Evolutionary conservation across 2,888 invertebrate genomes (phyloP), one percentile per base, ranked within the genome.

Genomic region (Pristionchus fissidentatus): DNA sequence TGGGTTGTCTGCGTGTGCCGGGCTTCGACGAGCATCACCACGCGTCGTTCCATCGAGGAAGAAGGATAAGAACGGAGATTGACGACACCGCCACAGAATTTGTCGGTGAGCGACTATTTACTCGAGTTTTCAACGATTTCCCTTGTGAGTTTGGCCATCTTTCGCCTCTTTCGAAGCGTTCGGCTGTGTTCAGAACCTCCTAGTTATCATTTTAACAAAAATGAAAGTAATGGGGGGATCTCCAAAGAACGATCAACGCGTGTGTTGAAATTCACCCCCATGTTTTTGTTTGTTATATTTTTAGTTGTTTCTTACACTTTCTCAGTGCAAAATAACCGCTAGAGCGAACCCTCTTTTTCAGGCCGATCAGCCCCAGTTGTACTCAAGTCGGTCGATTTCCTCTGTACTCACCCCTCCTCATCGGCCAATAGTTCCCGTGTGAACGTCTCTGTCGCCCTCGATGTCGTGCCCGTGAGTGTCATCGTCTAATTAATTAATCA

Each of bases 1-100:
- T 81, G 62, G 80, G 80, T n/a, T 81, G 80, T 81, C 57, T 57
- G 46, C 43, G 62, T 32, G 41, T 81, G 29, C 79, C 79, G 29
- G 55, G 41, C 55, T 55, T 57, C 57, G 38, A 57, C 35, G 55
- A 55, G 57, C 79, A 57, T 38, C 55, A 78, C 35, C 52, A 79
- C 32, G 49, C 38, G 35, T 55, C 79, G 8, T 79, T 79, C 41
- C 79, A 57, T 46, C 29, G 32, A 35, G 79, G 79, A 22, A 8
- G 41, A 79, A 22, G 38, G n/a, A 19, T 81, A 4, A 41, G 80
- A 32, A 43, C 46, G 60, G 80, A 81, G 29, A 81, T 81, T 29
- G 80, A 81, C 22, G 62, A 81, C 29, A 81, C 62, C 10, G 46
- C 41, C 4, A 62, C 60, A 3, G 80, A 62, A 22, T 49, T 62